A percentile compares a stretch with the other conserved stretches of the same genome.
phyloP scores from a whole-genome alignment of 2,797 vertebrate species.

The Characodon lateralis region DNA sequence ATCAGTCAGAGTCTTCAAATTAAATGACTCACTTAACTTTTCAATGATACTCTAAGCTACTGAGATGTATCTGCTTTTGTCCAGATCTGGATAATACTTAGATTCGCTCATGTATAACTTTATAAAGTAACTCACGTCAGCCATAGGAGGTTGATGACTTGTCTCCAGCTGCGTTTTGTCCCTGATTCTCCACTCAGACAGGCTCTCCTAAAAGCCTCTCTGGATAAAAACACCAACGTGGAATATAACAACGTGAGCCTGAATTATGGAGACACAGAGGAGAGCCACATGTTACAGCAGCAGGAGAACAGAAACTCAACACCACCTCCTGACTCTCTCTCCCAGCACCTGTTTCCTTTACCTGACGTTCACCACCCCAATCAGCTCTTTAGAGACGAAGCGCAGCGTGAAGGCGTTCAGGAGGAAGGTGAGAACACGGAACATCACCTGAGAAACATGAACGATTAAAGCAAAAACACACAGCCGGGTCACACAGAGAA shows the following conservation, averaged over 20 bases:
- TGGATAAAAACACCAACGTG: conserved; percentile 90
- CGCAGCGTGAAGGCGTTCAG: conserved; percentile 95
- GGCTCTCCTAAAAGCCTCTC: conserved; percentile 94
- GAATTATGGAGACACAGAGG: conserved; percentile 22
- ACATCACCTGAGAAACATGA: conserved; percentile 83
- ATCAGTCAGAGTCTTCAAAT: not conserved
- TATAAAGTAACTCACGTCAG: conserved; percentile 84
- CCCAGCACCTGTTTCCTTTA: conserved; percentile 55
- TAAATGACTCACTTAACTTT: not conserved
- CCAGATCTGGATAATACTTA: too few relatives aligned
- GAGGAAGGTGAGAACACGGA: conserved; percentile 90
- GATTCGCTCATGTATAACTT: not conserved
- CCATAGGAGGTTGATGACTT: conserved; percentile 93
- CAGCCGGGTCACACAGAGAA: rapidly evolving
- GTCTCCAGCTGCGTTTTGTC: conserved; percentile 87
- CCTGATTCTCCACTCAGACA: conserved; percentile 87
- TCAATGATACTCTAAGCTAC: not conserved
- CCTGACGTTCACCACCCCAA: conserved; percentile 96
- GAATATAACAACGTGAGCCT: conserved; percentile 93
- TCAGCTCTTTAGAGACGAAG: conserved; percentile 92
- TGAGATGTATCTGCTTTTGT: not conserved
- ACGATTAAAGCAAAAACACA: not conserved
- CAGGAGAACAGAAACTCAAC: not conserved
- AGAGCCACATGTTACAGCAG: conserved; percentile 4
- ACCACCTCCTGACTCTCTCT: not conserved